Percentiles rank a stretch among this genome's conserved stretches.
Evolutionary conservation across 1,140 invertebrate species (phyloP).

Genomic region (Lordiphosa collinella): DNA sequence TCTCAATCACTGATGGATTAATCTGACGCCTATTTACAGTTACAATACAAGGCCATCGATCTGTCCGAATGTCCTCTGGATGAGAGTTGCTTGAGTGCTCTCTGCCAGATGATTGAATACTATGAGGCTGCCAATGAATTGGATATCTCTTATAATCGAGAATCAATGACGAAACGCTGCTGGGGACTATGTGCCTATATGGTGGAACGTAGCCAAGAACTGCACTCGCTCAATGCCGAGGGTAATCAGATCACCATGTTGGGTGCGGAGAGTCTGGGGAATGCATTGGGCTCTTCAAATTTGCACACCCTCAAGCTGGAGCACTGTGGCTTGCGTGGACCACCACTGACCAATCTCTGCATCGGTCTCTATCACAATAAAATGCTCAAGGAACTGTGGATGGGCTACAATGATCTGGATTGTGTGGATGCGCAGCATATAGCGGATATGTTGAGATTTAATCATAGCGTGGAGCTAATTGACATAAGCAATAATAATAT

Average conservation of each 20-base stretch:
- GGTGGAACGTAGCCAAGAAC: conserved; percentile 68
- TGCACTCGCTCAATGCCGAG: conserved; percentile 70
- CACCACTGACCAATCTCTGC: conserved; percentile 85
- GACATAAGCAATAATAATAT: conserved; percentile 89
- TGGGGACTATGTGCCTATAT: conserved; percentile 84
- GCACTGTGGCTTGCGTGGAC: conserved; percentile 85
- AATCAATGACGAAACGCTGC: conserved; percentile 84
- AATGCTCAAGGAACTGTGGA: conserved; percentile 88
- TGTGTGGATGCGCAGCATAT: conserved; percentile 89
- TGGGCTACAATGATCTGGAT: conserved; percentile 90
- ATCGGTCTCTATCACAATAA: conserved; percentile 89
- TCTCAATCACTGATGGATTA: neutral
- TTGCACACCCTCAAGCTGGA: conserved; percentile 87
- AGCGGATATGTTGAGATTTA: conserved; percentile 85
- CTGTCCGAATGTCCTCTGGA: conserved; percentile 68
- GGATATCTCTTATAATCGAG: conserved; percentile 88
- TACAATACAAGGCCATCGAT: conserved; percentile 78
- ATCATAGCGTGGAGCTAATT: conserved; percentile 87
- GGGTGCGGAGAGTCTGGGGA: conserved; percentile 67
- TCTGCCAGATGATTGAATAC: conserved; percentile 96
- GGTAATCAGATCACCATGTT: conserved; percentile 73
- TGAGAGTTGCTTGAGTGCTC: conserved; percentile 80
- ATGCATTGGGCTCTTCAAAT: conserved; percentile 82
- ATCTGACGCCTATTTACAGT: conserved; percentile 22
- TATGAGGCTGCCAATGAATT: conserved; percentile 90